These are phyloP conservation scores for Nothoprocta perdicaria DNA, from an alignment of 2,113 vertebrate species.

Conservation along the genomic window DNA sequence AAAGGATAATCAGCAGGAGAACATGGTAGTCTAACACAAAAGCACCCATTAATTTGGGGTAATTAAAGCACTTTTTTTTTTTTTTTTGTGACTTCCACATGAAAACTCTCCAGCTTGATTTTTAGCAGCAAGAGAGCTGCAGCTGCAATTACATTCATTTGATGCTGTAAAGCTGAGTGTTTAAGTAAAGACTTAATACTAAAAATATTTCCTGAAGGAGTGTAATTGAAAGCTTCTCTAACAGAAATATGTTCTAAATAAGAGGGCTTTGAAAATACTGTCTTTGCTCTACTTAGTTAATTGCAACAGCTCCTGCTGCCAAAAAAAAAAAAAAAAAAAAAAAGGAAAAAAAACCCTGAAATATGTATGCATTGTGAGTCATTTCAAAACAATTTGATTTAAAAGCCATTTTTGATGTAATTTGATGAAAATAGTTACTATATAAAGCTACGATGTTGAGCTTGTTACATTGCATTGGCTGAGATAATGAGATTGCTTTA, in stretches of 20 bases:
- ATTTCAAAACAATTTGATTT: background rate
- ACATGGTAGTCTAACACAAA: background rate
- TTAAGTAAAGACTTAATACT: background rate
- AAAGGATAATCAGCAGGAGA: background rate
- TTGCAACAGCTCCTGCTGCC: no score
- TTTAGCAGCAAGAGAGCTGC: background rate
- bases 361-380: background rate
- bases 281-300: background rate
- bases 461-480: background rate
- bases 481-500: background rate
- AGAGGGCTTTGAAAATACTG: background rate
- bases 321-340: no score
- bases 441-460: background rate
- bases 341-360: no score
- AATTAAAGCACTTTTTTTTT: background rate
- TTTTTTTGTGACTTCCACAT: background rate
- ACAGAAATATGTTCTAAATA: background rate
- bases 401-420: background rate
- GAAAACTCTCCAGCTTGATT: background rate
- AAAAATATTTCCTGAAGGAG: background rate
- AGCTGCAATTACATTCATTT: background rate
- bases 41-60: background rate
- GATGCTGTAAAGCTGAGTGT: background rate
- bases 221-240: background rate
- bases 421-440: background rate